These are phyloP conservation scores for Cenopis cana DNA, from an alignment of 2,888 invertebrate genomes.

Conservation along the genomic window DNA sequence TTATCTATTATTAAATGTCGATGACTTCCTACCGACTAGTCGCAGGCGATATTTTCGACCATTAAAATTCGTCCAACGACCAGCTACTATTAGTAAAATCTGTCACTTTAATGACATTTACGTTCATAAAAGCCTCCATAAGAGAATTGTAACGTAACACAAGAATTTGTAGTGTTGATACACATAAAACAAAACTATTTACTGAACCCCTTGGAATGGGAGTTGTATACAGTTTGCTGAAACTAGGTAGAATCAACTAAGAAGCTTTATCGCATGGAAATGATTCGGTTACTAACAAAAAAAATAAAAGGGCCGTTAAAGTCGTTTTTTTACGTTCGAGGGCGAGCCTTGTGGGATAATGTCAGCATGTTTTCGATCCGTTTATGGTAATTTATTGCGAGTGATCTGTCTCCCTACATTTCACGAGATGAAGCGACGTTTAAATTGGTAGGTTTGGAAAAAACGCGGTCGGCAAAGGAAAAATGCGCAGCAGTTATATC, in stretches of 20 bases:
- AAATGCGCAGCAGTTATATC: conserved; percentile 29
- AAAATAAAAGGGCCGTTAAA: conserved; percentile 56
- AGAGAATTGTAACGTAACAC: neutral
- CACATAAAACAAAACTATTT: conserved; percentile 10
- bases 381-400: conserved; percentile 57
- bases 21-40: conserved; percentile 38
- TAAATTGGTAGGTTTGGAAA: conserved; percentile 43
- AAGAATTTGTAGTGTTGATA: neutral
- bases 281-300: conserved; percentile 51
- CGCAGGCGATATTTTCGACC: conserved; percentile 1
- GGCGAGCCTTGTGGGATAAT: conserved; percentile 52
- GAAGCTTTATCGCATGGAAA: conserved; percentile 54
- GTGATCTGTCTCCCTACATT: conserved; percentile 47
- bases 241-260: conserved; percentile 51
- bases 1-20: conserved; percentile 59
- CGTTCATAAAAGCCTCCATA: neutral
- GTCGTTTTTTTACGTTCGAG: conserved; percentile 48
- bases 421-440: conserved; percentile 43
- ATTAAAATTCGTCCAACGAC: conserved; percentile 5
- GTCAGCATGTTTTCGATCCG: conserved; percentile 52
- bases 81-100: conserved; percentile 3
- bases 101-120: conserved; percentile 7
- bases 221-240: conserved; percentile 9
- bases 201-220: conserved; percentile 1
- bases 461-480: conserved; percentile 7